Evolutionary conservation across 1,140 invertebrate species (phyloP), one percentile per base, ranked within the genome.

Genomic region (Bombus sibiricus): DNA sequence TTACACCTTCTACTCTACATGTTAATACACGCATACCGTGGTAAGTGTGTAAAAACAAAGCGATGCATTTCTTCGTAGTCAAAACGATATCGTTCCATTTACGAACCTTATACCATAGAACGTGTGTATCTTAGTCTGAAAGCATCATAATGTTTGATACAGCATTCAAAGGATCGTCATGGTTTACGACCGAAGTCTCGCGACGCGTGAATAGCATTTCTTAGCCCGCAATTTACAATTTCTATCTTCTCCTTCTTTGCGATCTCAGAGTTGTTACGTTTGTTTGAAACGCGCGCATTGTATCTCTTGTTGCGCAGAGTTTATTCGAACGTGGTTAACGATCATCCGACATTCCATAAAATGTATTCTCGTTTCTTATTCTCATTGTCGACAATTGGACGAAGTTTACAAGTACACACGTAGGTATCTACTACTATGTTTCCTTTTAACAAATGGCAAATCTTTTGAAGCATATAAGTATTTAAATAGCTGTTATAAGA

Each of bases 391-490:
- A 10, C 12, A 8, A 62, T 28, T 62, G 10, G 10, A n/a, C 22
- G 0, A 62, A 13, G 3, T n/a, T 25, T n/a, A n/a, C 25, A 9
- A 28, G 9, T 59, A 28, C 47, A 1, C 15, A 0, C 1, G 5
- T 22, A 6, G 1, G 47, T 13, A 6, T 53, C 47, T 2, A 0
- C 47, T 2, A 0, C 5, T 2, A 0, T 2, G 18, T 53, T 53
- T 53, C 5, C 18, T 22, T 47, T 47, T 6, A 18, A 53, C 47
- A 18, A 53, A 53, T 18, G 18, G 47, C 5, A 18, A 6, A 53
- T 53, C 18, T 53, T 53, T 47, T 4, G 1, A 18, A 5, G 15
- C 15, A 2, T 6, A 18, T 22, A 5, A 62, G 4, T 5, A 62
- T 62, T 62, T n/a, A 12, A 62, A 62, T 13, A n/a, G 25, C 28